Percentiles rank a stretch among this genome's conserved stretches.
phyloP scores from a whole-genome alignment of 2,888 invertebrate species.

The Netelia melanura region DNA sequence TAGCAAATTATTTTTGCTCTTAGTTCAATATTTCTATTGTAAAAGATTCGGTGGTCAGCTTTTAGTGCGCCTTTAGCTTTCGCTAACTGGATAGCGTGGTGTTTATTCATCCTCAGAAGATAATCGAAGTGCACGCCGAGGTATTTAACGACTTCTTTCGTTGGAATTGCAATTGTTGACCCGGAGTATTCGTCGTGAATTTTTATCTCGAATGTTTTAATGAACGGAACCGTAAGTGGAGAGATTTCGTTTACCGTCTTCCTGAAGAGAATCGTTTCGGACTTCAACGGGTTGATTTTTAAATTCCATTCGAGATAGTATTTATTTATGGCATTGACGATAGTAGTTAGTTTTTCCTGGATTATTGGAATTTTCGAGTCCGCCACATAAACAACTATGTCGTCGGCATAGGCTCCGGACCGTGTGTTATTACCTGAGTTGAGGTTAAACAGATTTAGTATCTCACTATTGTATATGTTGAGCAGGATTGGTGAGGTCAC shows the following conservation, averaged over 20 bases:
- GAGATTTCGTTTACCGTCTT: too few species aligned
- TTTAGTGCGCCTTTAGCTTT: too few species aligned
- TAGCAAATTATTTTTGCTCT: too few species aligned
- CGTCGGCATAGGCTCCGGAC: constrained; percentile 64
- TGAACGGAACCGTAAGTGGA: too few species aligned
- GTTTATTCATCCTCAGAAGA: too few species aligned
- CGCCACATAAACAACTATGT: constrained; percentile 47
- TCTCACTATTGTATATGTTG: constrained; percentile 63
- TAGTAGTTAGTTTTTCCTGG: background rate
- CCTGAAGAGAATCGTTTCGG: constrained; percentile 27
- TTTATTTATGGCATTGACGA: constrained; percentile 15
- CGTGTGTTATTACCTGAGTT: constrained; percentile 16
- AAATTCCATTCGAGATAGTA: constrained; percentile 39
- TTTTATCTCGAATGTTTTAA: too few species aligned
- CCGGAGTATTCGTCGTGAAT: background rate
- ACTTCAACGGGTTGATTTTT: constrained; percentile 40
- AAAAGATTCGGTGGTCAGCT: too few species aligned
- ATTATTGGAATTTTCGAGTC: background rate
- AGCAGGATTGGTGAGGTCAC: constrained; percentile 66
- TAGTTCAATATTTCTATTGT: too few species aligned
- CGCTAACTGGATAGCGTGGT: too few species aligned
- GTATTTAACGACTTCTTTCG: too few species aligned
- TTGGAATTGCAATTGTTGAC: too few species aligned
- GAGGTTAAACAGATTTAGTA: constrained; percentile 61
- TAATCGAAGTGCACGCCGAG: too few species aligned